Percentiles rank a stretch among this genome's conserved stretches.
Conservation (phyloP, 2,113 vertebrate genomes). For the Equus quagga region DNA sequence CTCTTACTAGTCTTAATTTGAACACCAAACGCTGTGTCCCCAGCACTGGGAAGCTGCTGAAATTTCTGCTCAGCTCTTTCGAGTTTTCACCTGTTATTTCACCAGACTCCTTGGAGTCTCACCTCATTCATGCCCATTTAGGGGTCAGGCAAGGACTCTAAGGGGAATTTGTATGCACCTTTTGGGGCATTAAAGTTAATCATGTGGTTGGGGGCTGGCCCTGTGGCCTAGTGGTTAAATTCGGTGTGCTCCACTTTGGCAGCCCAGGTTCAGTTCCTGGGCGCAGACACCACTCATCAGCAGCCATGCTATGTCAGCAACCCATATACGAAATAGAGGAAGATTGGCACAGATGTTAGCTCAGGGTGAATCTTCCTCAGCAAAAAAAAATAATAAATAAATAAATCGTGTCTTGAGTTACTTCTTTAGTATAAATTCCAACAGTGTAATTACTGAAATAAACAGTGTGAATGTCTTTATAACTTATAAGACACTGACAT, state of each 20-base stretch:
- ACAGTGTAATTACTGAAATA: background rate
- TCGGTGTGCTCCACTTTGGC: too few relatives aligned
- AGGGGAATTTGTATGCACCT: background rate
- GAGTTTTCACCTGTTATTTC: background rate
- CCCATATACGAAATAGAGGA: too few relatives aligned
- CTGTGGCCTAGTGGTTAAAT: too few relatives aligned
- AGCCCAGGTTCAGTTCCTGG: too few relatives aligned
- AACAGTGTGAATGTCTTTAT: background rate
- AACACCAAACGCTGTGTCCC: background rate
- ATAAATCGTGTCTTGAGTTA: background rate
- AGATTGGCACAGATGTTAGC: too few relatives aligned
- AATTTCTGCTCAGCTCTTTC: background rate
- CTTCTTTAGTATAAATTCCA: background rate
- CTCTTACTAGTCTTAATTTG: background rate
- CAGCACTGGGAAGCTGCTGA: background rate
- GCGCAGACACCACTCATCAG: too few relatives aligned
- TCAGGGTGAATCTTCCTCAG: too few relatives aligned
- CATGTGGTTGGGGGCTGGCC: background rate
- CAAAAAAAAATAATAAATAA: too few relatives aligned
- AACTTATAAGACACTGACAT: background rate
- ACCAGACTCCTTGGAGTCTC: background rate
- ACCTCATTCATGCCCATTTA: background rate
- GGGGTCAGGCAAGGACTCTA: background rate
- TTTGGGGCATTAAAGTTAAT: background rate
- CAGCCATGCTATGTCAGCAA: too few relatives aligned